Evolutionary conservation across 2,888 invertebrate species (phyloP).

Genomic region (Axea sp.): DNA sequence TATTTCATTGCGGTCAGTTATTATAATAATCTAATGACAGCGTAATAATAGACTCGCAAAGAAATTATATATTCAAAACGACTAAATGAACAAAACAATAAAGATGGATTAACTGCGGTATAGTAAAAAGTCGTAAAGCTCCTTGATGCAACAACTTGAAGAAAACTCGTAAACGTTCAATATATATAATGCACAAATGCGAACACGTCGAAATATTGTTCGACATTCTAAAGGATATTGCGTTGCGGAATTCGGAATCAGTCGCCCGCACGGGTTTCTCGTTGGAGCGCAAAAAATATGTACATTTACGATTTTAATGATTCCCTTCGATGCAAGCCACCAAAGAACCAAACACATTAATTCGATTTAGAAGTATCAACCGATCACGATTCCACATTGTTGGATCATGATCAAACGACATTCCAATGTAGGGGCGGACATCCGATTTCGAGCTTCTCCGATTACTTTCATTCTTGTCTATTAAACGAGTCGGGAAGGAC

Average conservation of each 20-base stretch:
- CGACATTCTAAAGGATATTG: slow-evolving; percentile 49
- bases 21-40: slow-evolving; percentile 36
- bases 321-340: slow-evolving; percentile 54
- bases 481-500: slow-evolving; percentile 5
- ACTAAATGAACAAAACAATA: slow-evolving; percentile 47
- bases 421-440: slow-evolving; percentile 58
- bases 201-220: slow-evolving; percentile 43
- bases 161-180: slow-evolving; percentile 52
- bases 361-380: slow-evolving; percentile 58
- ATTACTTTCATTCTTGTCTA: slow-evolving; percentile 39
- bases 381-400: slow-evolving; percentile 47
- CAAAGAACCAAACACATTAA: slow-evolving; percentile 57
- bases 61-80: slow-evolving; percentile 44
- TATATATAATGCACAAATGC: slow-evolving; percentile 43
- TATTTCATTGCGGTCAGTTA: background rate
- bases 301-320: slow-evolving; percentile 61
- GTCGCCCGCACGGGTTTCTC: slow-evolving; percentile 33
- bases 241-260: slow-evolving; percentile 58
- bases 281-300: slow-evolving; percentile 49
- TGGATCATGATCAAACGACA: slow-evolving; percentile 58
- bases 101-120: slow-evolving; percentile 36
- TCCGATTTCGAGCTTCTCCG: slow-evolving; percentile 40
- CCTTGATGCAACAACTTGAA: slow-evolving; percentile 38
- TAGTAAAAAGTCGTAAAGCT: slow-evolving; percentile 55
- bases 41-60: slow-evolving; percentile 18